These are phyloP conservation scores for Pseudolaguvia tuberculata DNA, from an alignment of 2,113 vertebrate species.

Conservation along the genomic window DNA sequence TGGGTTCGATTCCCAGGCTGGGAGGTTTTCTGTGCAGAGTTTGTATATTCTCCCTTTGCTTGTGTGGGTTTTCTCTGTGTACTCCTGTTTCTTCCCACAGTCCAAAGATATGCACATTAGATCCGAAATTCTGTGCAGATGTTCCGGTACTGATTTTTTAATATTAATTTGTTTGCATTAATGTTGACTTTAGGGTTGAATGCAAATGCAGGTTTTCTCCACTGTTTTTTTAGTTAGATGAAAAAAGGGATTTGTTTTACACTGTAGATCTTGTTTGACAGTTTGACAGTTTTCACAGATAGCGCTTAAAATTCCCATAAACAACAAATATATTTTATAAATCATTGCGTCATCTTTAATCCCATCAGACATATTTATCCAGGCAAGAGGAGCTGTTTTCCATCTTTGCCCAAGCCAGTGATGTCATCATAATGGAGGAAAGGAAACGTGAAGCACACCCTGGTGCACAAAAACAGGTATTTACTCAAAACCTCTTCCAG, in stretches of 20 bases:
- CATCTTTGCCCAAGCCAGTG: neutral
- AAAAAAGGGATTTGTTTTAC: neutral
- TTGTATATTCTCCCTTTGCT: no score
- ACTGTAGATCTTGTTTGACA: neutral
- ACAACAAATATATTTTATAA: neutral
- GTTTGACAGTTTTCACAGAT: neutral
- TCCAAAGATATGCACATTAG: no score
- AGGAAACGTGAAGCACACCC: neutral
- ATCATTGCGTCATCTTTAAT: neutral
- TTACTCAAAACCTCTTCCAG: no score
- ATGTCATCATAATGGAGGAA: neutral
- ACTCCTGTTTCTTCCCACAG: no score
- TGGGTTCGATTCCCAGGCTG: no score
- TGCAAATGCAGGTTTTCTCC: neutral
- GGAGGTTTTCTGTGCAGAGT: no score
- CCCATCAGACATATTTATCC: neutral
- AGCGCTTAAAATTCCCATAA: neutral
- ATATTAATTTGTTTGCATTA: no score
- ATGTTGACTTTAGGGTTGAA: no score
- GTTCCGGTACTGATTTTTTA: no score
- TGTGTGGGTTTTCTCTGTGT: no score
- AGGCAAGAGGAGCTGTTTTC: neutral
- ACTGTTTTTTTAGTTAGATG: neutral
- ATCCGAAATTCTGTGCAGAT: no score
- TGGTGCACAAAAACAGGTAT: no score